Conservation (phyloP, 30 jellyfish, hydroid and myxozoan genomes). For the Chrysaora quinquecirrha region DNA sequence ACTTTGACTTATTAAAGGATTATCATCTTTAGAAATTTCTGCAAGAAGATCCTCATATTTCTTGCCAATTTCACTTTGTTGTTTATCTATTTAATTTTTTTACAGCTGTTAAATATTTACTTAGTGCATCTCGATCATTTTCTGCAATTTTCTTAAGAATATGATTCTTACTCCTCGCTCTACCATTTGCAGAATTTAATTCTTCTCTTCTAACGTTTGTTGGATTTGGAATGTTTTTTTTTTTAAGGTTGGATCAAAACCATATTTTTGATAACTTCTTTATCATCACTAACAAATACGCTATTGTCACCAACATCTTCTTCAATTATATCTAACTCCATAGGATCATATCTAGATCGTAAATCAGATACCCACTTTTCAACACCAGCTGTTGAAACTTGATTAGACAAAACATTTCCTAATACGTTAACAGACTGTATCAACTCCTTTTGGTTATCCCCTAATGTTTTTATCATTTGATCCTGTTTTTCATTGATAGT, state of each 20-base stretch:
- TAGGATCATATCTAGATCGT: slow-evolving; percentile 13
- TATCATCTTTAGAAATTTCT: neutral
- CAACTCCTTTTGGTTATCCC: neutral
- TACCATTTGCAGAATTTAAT: neutral
- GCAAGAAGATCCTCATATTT: neutral
- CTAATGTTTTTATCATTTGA: neutral
- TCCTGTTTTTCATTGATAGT: slow-evolving; percentile 22
- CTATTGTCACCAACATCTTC: neutral
- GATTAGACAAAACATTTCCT: neutral
- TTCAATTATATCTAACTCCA: neutral
- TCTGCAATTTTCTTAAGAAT: neutral
- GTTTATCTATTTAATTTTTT: neutral
- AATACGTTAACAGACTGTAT: neutral
- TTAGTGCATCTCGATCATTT: slow-evolving; percentile 5
- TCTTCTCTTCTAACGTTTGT: neutral
- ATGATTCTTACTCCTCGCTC: neutral
- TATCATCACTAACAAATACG: neutral
- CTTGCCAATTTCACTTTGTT: neutral
- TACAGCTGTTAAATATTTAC: slow-evolving; percentile 13
- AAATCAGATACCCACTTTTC: neutral
- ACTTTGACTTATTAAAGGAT: neutral
- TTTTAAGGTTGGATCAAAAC: neutral
- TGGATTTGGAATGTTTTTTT: neutral
- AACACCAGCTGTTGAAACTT: neutral
- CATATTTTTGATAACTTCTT: neutral